Evolutionary conservation across 2,888 invertebrate genomes (phyloP).

Genomic region (Elgonia sp.): DNA sequence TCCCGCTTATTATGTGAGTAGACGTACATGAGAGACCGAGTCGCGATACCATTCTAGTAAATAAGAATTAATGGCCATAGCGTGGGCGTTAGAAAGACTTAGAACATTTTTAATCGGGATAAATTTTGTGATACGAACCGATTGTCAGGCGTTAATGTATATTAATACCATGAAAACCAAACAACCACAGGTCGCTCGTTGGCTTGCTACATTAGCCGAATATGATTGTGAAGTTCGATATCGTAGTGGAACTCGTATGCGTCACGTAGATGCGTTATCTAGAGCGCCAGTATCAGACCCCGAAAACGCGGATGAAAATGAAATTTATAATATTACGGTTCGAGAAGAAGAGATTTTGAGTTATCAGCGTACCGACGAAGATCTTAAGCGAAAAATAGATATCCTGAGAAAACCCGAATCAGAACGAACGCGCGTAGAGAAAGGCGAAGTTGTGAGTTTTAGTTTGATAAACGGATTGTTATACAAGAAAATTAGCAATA

Average conservation of each 20-base stretch:
- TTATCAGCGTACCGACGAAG: conserved; percentile 12
- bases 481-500: conserved; percentile 28
- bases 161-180: not conserved
- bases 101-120: conserved; percentile 23
- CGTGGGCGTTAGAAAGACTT: not conserved
- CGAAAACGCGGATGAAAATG: not conserved
- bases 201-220: conserved; percentile 4
- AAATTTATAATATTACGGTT: conserved; percentile 8
- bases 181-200: conserved; percentile 10
- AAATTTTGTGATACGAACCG: not conserved
- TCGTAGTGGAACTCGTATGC: not conserved
- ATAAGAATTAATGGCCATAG: conserved; percentile 4
- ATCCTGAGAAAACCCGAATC: conserved; percentile 12
- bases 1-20: conserved; percentile 19
- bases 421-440: conserved; percentile 14
- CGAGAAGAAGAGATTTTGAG: conserved; percentile 5
- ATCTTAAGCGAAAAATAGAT: conserved; percentile 28
- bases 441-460: conserved; percentile 31
- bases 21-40: conserved; percentile 17
- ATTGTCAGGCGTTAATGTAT: conserved; percentile 3
- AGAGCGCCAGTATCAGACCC: not conserved
- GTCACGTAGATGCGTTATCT: conserved; percentile 15
- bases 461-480: conserved; percentile 54
- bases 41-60: conserved; percentile 12
- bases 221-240: conserved; percentile 13